Evolutionary conservation across 92 coral and sea anemone genomes (phyloP).

Genomic region (Galaxea fascicularis): DNA sequence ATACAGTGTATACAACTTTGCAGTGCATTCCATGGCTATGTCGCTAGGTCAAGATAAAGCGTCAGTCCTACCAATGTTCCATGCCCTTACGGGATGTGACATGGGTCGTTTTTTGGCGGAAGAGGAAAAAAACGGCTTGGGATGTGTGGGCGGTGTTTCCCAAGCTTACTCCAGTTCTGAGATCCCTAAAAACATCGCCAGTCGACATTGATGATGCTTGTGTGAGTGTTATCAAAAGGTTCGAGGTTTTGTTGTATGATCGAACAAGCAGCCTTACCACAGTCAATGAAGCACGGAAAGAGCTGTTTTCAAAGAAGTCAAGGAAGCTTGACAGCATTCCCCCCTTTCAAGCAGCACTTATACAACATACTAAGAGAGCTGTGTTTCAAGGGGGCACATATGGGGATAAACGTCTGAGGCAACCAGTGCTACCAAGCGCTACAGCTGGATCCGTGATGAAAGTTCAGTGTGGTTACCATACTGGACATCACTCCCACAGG

Average conservation of each 20-base stretch:
- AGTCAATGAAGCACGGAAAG: constrained; percentile 54
- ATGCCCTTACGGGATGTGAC: constrained; percentile 81
- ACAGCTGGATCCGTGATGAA: constrained; percentile 31
- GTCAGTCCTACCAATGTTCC: constrained; percentile 67
- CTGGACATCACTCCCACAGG: constrained; percentile 61
- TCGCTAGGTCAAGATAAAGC: constrained; percentile 69
- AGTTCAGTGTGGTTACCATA: constrained; percentile 23
- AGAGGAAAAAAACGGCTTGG: constrained; percentile 77
- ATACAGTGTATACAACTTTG: constrained; percentile 35
- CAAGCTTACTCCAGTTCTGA: constrained; percentile 53
- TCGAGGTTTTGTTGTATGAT: constrained; percentile 47
- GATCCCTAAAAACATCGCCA: constrained; percentile 53
- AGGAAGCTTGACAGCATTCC: constrained; percentile 69
- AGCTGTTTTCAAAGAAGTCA: constrained; percentile 63
- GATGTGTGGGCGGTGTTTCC: constrained; percentile 66
- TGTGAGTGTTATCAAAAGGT: constrained; percentile 53
- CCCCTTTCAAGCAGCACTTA: constrained; percentile 65
- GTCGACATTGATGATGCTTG: constrained; percentile 39
- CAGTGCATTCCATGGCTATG: constrained; percentile 50
- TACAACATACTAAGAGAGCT: constrained; percentile 59
- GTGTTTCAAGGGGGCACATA: constrained; percentile 54
- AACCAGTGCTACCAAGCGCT: constrained; percentile 26
- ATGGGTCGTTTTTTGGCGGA: constrained; percentile 66
- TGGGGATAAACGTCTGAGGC: constrained; percentile 54
- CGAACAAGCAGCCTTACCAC: constrained; percentile 58